Conservation (phyloP, 2,113 vertebrate genomes). For the Paramormyrops kingsleyae region DNA sequence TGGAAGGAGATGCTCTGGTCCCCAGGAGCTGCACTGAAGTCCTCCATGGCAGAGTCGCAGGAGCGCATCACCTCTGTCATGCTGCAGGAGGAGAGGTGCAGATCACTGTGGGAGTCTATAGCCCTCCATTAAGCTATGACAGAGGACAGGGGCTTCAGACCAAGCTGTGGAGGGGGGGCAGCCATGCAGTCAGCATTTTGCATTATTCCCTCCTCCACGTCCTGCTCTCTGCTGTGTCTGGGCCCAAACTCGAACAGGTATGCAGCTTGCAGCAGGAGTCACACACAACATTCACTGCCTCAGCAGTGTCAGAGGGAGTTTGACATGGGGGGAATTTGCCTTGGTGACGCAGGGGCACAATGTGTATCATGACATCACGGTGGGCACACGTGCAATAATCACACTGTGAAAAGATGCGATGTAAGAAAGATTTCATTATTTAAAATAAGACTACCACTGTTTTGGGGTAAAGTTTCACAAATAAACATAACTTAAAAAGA, state of each 20-base stretch:
- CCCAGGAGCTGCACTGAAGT: conserved; percentile 60
- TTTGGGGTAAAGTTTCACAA: too few relatives aligned
- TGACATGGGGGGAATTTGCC: not conserved
- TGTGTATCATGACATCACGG: too few relatives aligned
- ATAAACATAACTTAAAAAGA: too few relatives aligned
- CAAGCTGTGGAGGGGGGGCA: not conserved
- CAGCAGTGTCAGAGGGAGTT: not conserved
- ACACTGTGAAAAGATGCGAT: too few relatives aligned
- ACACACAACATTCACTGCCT: not conserved
- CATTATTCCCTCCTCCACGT: not conserved
- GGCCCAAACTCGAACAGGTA: not conserved
- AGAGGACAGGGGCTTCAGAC: not conserved
- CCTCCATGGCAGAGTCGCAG: conserved; percentile 71
- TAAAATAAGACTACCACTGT: too few relatives aligned
- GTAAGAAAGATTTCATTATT: too few relatives aligned
- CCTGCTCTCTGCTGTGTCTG: not conserved
- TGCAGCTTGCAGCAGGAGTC: not conserved
- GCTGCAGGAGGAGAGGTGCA: conserved; percentile 44
- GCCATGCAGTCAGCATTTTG: not conserved
- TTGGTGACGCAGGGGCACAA: too few relatives aligned
- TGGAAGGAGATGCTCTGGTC: conserved; percentile 67
- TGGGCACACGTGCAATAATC: too few relatives aligned
- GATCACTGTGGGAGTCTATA: not conserved
- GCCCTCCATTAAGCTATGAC: not conserved
- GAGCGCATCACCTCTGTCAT: conserved; percentile 85